phyloP scores from a whole-genome alignment of 2,797 vertebrate species.

The Schizopygopsis malacanthus region DNA sequence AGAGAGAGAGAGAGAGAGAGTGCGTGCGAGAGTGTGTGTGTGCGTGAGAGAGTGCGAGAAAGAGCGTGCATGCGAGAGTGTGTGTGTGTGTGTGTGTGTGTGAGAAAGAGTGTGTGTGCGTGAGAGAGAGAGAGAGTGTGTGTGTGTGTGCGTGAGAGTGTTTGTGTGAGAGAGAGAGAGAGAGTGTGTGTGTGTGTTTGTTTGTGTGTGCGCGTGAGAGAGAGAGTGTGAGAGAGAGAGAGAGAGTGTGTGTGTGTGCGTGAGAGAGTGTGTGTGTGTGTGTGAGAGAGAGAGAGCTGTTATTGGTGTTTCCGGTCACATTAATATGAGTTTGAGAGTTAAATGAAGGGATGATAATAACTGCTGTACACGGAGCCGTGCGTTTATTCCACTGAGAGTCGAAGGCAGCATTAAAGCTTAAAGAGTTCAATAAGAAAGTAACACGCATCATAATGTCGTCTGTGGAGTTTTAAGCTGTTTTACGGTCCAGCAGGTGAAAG shows the following conservation, averaged over 20 bases:
- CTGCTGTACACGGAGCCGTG: neutral
- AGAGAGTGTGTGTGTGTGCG: too few relatives aligned
- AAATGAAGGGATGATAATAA: neutral
- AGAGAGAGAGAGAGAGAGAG: too few relatives aligned
- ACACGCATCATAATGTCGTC: neutral
- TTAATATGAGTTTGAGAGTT: neutral
- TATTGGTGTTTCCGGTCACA: slow-evolving; percentile 39
- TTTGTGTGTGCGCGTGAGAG: too few relatives aligned
- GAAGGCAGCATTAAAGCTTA: neutral
- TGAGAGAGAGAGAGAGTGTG: too few relatives aligned
- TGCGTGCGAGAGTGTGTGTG: too few relatives aligned
- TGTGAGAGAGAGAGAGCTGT: too few relatives aligned
- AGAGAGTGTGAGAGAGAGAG: neutral
- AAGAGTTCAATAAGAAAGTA: neutral
- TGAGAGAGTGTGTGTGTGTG: neutral
- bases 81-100: neutral
- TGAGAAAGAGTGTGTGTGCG: too few relatives aligned
- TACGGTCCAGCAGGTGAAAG: neutral
- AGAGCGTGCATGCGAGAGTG: too few relatives aligned
- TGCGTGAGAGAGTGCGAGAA: neutral
- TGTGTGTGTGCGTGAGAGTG: too few relatives aligned
- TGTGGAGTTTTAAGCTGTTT: neutral
- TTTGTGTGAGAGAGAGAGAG: too few relatives aligned
- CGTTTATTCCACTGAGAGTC: neutral
- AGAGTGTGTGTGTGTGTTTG: too few relatives aligned